These are phyloP conservation scores for Sphinx pinastri DNA, from an alignment of 2,888 invertebrate genomes.

Conservation along the genomic window DNA sequence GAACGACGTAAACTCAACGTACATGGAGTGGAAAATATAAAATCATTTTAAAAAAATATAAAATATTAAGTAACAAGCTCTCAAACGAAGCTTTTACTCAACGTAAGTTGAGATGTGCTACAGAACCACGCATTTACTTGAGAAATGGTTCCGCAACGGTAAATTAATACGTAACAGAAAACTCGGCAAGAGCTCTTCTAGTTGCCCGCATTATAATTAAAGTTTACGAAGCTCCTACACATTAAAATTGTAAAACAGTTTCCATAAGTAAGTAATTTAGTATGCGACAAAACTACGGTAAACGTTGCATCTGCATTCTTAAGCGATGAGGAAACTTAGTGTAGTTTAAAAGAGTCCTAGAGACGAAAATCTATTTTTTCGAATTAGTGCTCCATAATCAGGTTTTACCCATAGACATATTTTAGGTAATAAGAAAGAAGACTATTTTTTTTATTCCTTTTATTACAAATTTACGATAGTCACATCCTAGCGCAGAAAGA, in stretches of 20 bases:
- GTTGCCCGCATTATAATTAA: constrained; percentile 18
- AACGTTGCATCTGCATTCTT: constrained; percentile 6
- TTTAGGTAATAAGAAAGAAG: too few relatives aligned
- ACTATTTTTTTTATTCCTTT: too few relatives aligned
- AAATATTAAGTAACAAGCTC: background rate
- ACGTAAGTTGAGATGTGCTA: constrained; percentile 5
- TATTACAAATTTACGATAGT: too few relatives aligned
- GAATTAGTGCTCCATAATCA: too few relatives aligned
- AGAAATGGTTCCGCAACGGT: background rate
- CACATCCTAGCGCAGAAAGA: too few relatives aligned
- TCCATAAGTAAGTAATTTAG: constrained; percentile 8
- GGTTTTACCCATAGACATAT: too few relatives aligned
- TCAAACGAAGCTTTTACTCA: constrained; percentile 13
- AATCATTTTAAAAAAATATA: background rate
- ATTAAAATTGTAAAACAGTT: constrained; percentile 17
- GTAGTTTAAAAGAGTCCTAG: too few relatives aligned
- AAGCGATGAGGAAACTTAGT: background rate
- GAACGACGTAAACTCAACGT: background rate
- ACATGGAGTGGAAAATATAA: background rate
- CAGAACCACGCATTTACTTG: constrained; percentile 5
- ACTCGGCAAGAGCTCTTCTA: constrained; percentile 18
- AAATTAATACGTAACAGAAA: constrained; percentile 21
- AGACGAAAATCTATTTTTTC: too few relatives aligned
- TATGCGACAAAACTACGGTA: constrained; percentile 13
- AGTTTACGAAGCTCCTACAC: constrained; percentile 14